Evolutionary conservation across 1,140 invertebrate genomes (phyloP).

Genomic region (Eumaeus atala): DNA sequence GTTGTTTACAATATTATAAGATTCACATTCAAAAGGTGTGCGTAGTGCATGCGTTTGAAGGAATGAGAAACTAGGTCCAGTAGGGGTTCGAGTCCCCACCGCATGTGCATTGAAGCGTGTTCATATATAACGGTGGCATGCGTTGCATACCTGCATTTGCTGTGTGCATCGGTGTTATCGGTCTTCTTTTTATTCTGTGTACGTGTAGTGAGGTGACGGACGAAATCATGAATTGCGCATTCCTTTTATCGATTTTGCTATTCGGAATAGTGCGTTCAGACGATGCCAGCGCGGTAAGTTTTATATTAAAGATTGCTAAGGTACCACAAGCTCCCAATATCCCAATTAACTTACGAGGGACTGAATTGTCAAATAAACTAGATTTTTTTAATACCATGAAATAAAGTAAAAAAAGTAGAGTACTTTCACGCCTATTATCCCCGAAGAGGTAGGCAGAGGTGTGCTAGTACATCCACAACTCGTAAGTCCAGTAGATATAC

Average conservation of each 20-base stretch:
- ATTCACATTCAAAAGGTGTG: too few species aligned
- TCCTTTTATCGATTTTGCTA: conserved; percentile 45
- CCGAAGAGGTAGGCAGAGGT: too few species aligned
- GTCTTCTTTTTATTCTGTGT: background rate
- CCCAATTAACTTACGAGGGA: too few species aligned
- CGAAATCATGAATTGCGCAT: conserved; percentile 9
- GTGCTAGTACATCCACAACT: too few species aligned
- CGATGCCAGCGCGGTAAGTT: conserved; percentile 54
- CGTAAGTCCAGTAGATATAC: too few species aligned
- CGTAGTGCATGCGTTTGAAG: too few species aligned
- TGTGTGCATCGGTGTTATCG: conserved; percentile 32
- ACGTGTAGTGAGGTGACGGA: conserved; percentile 46
- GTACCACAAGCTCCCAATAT: too few species aligned
- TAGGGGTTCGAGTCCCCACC: conserved; percentile 36
- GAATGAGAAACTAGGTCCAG: conserved; percentile 9
- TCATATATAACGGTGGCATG: conserved; percentile 48
- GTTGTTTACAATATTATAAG: too few species aligned
- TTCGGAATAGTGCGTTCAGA: conserved; percentile 47
- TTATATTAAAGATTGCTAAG: background rate
- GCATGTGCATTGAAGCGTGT: conserved; percentile 37
- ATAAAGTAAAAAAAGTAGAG: too few species aligned
- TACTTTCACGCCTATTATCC: too few species aligned
- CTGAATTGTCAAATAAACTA: too few species aligned
- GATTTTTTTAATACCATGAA: too few species aligned
- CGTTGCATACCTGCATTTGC: conserved; percentile 47